Evolutionary conservation across 2,888 invertebrate species (phyloP), one percentile per base, ranked within the genome.

Genomic region (Drosophila helvetica): DNA sequence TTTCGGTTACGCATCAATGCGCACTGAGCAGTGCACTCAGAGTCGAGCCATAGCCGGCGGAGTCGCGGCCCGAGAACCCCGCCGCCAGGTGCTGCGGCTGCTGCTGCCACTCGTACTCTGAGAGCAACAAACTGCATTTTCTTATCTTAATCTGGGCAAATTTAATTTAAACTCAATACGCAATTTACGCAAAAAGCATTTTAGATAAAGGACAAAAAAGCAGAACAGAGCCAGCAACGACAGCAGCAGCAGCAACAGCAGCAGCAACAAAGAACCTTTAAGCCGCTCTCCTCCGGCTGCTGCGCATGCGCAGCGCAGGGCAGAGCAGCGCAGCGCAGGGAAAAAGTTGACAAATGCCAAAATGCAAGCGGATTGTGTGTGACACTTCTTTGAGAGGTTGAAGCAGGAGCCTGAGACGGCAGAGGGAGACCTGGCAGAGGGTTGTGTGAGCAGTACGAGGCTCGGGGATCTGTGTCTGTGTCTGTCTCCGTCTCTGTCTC

Each of bases 121-220:
- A 57, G 68, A 54, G 61, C 58, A 67, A 62, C 63, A 71, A 73
- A 70, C 81, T 89, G 86, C 83, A 80, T 70, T 80, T 80, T 72
- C 83, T 89, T 87, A 87, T 87, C 89, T 87, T 87, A 87, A 87
- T 89, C 89, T 86, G 75, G 77, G 88, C 86, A 88, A 89, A 89
- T 87, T 87, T 80, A 87, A 87, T 88, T 87, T 87, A 88, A 87
- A 80, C 86, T 86, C 86, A 86, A 86, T 89, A 89, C 86, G 83
- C 86, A 89, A 89, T 87, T 87, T 89, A 87, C 86, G 89, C 88
- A 88, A 84, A 88, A 88, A 86, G 81, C 86, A 88, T 87, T 87
- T 87, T 88, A 87, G 89, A 88, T 87, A 87, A 87, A 88, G 75
- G 77, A 78, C 74, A 84, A 33, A 48, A 43, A 48, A 22, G 48